A percentile compares a stretch with the other conserved stretches of the same genome.
Evolutionary conservation across 2,113 vertebrate genomes (phyloP).

Genomic region (Oreochromis tanganicae): DNA sequence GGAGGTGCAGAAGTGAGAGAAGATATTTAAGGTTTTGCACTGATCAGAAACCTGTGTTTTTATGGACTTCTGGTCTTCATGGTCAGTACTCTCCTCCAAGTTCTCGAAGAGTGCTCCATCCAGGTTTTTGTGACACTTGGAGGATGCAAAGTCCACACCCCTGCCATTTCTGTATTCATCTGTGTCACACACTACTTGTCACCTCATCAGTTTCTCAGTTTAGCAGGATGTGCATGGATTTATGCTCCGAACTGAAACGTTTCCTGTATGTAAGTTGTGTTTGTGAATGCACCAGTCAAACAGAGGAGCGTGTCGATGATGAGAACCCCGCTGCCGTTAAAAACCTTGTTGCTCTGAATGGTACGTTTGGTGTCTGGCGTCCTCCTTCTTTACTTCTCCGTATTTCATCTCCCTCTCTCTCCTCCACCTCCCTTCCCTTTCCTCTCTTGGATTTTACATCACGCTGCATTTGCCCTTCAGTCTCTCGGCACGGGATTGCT

Average conservation of each 20-base stretch:
- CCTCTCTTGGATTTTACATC: conserved; percentile 75
- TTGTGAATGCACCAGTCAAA: conserved; percentile 12
- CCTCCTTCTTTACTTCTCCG: neutral
- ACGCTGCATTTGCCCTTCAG: conserved; percentile 92
- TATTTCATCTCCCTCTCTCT: neutral
- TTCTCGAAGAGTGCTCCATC: neutral
- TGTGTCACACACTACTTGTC: neutral
- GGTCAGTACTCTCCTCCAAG: neutral
- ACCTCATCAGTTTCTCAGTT: neutral
- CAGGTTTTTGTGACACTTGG: neutral
- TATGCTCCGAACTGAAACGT: conserved; percentile 2
- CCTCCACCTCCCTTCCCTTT: neutral
- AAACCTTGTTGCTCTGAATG: conserved; percentile 6
- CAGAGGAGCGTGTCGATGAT: conserved; percentile 28
- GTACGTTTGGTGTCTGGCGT: neutral
- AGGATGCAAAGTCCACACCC: neutral
- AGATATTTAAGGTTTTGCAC: neutral
- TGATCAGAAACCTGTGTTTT: neutral
- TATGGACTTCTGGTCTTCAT: neutral
- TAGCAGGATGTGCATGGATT: neutral
- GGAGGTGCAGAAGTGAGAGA: neutral
- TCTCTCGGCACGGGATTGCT: conserved; percentile 92
- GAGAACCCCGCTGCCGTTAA: neutral
- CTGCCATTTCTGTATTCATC: neutral
- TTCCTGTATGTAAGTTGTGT: neutral